phyloP scores from a whole-genome alignment of 2,113 vertebrate genomes.

The Gyps fulvus region DNA sequence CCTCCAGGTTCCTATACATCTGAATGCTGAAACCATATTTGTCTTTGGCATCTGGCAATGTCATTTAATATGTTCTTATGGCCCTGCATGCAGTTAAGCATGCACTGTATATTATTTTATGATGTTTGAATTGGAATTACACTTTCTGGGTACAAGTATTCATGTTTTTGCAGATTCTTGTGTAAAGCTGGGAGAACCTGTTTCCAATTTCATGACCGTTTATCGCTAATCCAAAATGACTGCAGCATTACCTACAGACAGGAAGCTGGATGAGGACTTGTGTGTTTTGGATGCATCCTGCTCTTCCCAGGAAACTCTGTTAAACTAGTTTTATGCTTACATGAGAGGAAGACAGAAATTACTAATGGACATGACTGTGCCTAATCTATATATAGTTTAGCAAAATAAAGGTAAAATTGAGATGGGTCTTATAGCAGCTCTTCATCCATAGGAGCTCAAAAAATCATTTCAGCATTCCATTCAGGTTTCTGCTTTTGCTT shows the following conservation, averaged over 20 bases:
- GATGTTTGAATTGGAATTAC: conserved; percentile 80
- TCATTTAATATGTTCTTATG: conserved; percentile 75
- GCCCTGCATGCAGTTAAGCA: conserved; percentile 68
- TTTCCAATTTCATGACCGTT: conserved; percentile 78
- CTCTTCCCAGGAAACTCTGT: conserved; percentile 72
- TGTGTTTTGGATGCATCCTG: conserved; percentile 68
- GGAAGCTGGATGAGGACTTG: conserved; percentile 73
- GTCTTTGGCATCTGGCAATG: conserved; percentile 73
- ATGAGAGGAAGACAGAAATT: conserved; percentile 60
- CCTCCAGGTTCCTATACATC: conserved; percentile 35
- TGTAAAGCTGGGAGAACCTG: conserved; percentile 73
- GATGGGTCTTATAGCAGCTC: neutral
- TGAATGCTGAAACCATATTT: conserved; percentile 67
- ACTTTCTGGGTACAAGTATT: conserved; percentile 73
- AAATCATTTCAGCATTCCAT: neutral
- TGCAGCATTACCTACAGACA: conserved; percentile 76
- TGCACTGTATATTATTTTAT: conserved; percentile 80
- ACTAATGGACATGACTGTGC: conserved; percentile 56
- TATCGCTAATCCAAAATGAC: conserved; percentile 79
- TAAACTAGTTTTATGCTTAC: conserved; percentile 68
- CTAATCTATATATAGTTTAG: conserved; percentile 67
- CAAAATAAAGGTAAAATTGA: neutral
- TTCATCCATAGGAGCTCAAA: neutral
- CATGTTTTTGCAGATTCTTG: conserved; percentile 75
- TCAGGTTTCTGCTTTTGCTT: neutral